A percentile compares a stretch with the other conserved stretches of the same genome.
These are phyloP conservation scores for Busseola fusca DNA, from an alignment of 2,888 invertebrate genomes.

Conservation along the genomic window DNA sequence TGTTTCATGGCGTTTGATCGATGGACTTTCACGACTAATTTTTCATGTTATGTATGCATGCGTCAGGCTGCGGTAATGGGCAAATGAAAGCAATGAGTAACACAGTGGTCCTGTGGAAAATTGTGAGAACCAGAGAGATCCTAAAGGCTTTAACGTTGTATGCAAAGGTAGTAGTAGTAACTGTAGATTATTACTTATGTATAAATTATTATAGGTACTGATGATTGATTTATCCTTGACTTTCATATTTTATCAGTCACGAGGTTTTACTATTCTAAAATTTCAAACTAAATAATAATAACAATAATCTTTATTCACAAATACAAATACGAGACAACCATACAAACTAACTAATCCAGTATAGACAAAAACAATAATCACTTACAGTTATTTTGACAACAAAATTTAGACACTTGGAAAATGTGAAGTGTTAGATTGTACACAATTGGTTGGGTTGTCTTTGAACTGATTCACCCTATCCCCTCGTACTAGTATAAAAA, in stretches of 20 bases:
- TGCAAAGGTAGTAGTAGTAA: not conserved
- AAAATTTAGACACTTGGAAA: too few relatives aligned
- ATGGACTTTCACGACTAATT: conserved; percentile 49
- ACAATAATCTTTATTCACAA: too few relatives aligned
- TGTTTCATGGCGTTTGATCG: conserved; percentile 49
- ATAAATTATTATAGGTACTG: conserved; percentile 7
- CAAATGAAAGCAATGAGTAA: conserved; percentile 49
- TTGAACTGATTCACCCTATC: too few relatives aligned
- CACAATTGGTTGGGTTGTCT: too few relatives aligned
- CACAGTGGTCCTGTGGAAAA: conserved; percentile 21
- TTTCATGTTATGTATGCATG: conserved; percentile 44
- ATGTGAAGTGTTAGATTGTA: too few relatives aligned
- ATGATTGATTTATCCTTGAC: conserved; percentile 14
- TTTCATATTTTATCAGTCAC: conserved; percentile 18
- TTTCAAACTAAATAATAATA: conserved; percentile 13
- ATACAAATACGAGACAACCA: too few relatives aligned
- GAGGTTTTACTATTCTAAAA: not conserved
- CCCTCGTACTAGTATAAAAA: too few relatives aligned
- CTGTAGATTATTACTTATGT: not conserved
- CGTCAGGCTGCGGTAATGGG: conserved; percentile 30
- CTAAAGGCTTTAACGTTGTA: not conserved
- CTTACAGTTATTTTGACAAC: too few relatives aligned
- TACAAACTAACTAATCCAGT: too few relatives aligned
- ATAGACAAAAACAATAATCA: too few relatives aligned
- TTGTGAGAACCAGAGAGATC: conserved; percentile 21